Evolutionary conservation across 2,888 invertebrate species (phyloP).

Genomic region (Baronia brevicornis): DNA sequence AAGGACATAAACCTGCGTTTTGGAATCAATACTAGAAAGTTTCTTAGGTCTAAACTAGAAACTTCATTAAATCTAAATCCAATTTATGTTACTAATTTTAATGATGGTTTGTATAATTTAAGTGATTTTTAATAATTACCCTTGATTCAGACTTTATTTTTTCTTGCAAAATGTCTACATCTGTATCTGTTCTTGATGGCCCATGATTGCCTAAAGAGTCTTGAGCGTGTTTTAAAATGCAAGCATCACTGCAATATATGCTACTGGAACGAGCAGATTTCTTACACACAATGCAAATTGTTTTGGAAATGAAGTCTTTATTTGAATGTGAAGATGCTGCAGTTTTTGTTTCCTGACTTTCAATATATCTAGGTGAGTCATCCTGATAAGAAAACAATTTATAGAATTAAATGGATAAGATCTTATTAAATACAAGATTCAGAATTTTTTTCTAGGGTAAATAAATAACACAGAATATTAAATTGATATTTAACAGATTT

Average conservation of each 20-base stretch:
- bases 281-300: constrained; percentile 86
- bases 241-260: constrained; percentile 92
- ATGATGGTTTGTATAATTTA: background rate
- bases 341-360: constrained; percentile 23
- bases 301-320: constrained; percentile 39
- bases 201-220: constrained; percentile 69
- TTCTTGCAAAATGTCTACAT: constrained; percentile 38
- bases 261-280: constrained; percentile 85
- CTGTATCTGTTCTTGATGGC: constrained; percentile 34
- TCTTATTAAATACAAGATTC: too few relatives aligned
- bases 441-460: too few relatives aligned
- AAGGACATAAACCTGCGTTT: too few relatives aligned
- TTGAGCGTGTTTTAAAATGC: constrained; percentile 89
- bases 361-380: constrained; percentile 26
- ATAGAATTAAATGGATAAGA: too few relatives aligned
- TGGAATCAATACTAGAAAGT: too few relatives aligned
- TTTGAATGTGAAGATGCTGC: constrained; percentile 18
- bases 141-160: constrained; percentile 56
- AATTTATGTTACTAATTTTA: too few relatives aligned
- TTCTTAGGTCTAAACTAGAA: too few relatives aligned
- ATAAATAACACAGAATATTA: too few relatives aligned
- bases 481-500: too few relatives aligned
- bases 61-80: too few relatives aligned
- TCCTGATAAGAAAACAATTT: constrained; percentile 22
- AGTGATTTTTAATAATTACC: constrained; percentile 29